Conservation (phyloP, 2,113 vertebrate genomes). For the Fregetta grallaria region DNA sequence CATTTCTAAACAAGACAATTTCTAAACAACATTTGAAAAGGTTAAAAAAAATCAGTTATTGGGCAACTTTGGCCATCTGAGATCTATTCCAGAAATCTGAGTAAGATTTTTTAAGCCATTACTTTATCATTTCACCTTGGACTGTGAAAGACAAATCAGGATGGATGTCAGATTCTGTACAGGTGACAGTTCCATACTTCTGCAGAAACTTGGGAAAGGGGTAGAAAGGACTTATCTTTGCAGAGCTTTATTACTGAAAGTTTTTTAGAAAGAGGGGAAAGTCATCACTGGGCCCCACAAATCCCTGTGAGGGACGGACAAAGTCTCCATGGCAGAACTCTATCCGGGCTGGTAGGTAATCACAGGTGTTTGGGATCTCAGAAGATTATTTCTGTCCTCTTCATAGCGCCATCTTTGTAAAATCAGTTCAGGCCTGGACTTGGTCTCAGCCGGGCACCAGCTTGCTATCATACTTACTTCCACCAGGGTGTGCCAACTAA, state of each 20-base stretch:
- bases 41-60: neutral
- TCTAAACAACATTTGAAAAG: neutral
- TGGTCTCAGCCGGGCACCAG: neutral
- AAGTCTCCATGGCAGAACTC: neutral
- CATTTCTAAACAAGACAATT: neutral
- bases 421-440: neutral
- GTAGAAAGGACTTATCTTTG: neutral
- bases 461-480: conserved; percentile 25
- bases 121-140: neutral
- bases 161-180: neutral
- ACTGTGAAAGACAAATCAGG: neutral
- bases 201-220: neutral
- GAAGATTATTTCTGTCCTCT: neutral
- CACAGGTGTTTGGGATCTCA: neutral
- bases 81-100: neutral
- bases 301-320: rapidly evolving
- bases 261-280: neutral
- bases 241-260: neutral
- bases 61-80: neutral
- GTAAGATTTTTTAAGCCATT: neutral
- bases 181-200: neutral
- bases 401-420: neutral
- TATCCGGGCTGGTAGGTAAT: rapidly evolving
- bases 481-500: conserved; percentile 57
- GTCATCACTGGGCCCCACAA: neutral